phyloP scores from a whole-genome alignment of 2,113 vertebrate species.

The Takifugu flavidus region DNA sequence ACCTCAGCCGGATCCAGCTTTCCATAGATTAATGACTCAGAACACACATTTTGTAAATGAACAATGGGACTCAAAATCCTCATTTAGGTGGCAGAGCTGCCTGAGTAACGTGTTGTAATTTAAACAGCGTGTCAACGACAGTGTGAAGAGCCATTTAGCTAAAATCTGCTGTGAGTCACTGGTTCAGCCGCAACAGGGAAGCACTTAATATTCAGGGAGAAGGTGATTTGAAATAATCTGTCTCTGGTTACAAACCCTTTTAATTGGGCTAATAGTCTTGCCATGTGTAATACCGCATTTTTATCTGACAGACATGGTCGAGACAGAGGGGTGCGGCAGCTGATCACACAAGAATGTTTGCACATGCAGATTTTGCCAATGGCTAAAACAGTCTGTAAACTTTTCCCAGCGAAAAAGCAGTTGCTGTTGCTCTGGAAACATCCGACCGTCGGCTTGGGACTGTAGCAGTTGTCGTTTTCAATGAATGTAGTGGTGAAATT shows the following conservation, averaged over 20 bases:
- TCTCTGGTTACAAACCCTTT: neutral
- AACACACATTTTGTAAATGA: neutral
- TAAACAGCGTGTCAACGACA: neutral
- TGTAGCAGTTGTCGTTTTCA: neutral
- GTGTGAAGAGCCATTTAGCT: slow-evolving; percentile 7
- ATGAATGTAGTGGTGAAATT: slow-evolving; percentile 44
- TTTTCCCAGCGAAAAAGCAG: slow-evolving; percentile 24
- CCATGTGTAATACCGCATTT: neutral
- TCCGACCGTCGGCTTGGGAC: neutral
- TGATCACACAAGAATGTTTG: slow-evolving; percentile 64
- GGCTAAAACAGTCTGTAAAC: slow-evolving; percentile 33
- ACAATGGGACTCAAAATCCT: neutral
- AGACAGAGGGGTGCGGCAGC: slow-evolving; percentile 44
- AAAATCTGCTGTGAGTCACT: slow-evolving; percentile 10
- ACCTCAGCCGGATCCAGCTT: neutral
- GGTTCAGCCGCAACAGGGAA: slow-evolving; percentile 54
- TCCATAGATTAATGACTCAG: neutral
- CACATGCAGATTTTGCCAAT: slow-evolving; percentile 29
- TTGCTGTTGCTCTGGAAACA: slow-evolving; percentile 13
- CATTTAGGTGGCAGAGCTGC: no score
- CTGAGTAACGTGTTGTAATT: neutral
- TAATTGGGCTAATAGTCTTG: neutral
- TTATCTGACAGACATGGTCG: slow-evolving; percentile 8
- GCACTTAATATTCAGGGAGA: slow-evolving; percentile 46
- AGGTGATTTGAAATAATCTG: neutral